These are phyloP conservation scores for Dreissena rostriformis DNA, from an alignment of 1,140 invertebrate species.

Conservation along the genomic window DNA sequence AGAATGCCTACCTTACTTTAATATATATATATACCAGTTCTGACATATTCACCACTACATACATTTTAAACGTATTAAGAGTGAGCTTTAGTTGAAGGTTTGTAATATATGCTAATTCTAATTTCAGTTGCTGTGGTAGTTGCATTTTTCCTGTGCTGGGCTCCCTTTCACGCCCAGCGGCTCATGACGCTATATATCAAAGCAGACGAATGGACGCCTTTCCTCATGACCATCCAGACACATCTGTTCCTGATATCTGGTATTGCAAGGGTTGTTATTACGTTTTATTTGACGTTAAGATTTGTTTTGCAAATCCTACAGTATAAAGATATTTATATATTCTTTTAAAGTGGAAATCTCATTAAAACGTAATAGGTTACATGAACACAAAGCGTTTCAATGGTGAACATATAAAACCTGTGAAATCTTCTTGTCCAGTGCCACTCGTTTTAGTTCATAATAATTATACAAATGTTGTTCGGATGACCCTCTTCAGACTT, in stretches of 20 bases:
- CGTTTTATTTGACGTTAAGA: neutral
- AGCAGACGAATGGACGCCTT: slow-evolving; percentile 64
- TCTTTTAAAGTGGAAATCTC: neutral
- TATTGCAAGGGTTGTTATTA: slow-evolving; percentile 8
- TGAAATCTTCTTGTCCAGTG: too few relatives aligned
- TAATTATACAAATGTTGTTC: too few relatives aligned
- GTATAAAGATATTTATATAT: neutral
- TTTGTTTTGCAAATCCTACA: neutral
- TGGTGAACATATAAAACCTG: too few relatives aligned
- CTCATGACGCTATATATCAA: slow-evolving; percentile 88
- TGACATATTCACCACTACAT: neutral
- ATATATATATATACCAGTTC: neutral
- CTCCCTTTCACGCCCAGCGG: slow-evolving; percentile 95
- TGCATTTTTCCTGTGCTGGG: slow-evolving; percentile 98
- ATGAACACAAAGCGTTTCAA: too few relatives aligned
- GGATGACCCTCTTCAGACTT: too few relatives aligned
- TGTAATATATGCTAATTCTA: neutral
- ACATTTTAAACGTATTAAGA: neutral
- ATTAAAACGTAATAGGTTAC: too few relatives aligned
- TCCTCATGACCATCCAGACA: slow-evolving; percentile 64
- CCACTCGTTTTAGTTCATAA: too few relatives aligned
- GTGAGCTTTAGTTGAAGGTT: neutral
- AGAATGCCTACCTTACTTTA: neutral
- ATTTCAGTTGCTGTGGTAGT: slow-evolving; percentile 93
- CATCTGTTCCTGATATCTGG: slow-evolving; percentile 74